Conservation (phyloP, 2,113 vertebrate genomes). For the Neogobius melanostomus region DNA sequence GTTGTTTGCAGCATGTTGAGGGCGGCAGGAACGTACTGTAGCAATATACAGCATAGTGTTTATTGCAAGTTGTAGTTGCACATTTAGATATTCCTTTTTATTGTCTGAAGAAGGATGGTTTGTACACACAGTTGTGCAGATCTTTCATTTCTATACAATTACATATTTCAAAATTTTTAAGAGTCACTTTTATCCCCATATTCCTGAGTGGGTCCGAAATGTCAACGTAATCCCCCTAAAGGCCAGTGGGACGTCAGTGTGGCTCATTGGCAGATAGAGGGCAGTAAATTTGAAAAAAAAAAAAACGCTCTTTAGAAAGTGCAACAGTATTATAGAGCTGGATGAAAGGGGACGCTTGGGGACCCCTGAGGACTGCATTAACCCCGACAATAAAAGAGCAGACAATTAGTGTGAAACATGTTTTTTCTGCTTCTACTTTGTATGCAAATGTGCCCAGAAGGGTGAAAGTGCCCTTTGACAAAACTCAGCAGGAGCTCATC, state of each 20-base stretch:
- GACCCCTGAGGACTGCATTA: slow-evolving; percentile 79
- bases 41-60: too few species aligned
- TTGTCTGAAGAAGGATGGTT: too few species aligned
- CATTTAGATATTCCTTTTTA: too few species aligned
- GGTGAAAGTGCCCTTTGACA: slow-evolving; percentile 78
- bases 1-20: not conserved
- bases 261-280: slow-evolving; percentile 70
- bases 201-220: slow-evolving; percentile 52
- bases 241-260: slow-evolving; percentile 56
- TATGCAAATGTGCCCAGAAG: slow-evolving; percentile 79
- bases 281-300: slow-evolving; percentile 78
- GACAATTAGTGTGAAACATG: slow-evolving; percentile 81
- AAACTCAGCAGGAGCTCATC: slow-evolving; percentile 70
- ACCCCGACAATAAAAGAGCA: slow-evolving; percentile 76
- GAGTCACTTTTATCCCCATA: not conserved
- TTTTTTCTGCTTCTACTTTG: slow-evolving; percentile 81
- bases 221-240: slow-evolving; percentile 56
- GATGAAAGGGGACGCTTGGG: slow-evolving; percentile 67
- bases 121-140: too few species aligned
- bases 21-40: not conserved
- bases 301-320: slow-evolving; percentile 72
- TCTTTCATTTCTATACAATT: not conserved
- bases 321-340: slow-evolving; percentile 61
- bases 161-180: not conserved
- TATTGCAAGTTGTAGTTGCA: too few species aligned